These are phyloP conservation scores for Panzeria rudis DNA, from an alignment of 2,888 invertebrate species.

Conservation along the genomic window DNA sequence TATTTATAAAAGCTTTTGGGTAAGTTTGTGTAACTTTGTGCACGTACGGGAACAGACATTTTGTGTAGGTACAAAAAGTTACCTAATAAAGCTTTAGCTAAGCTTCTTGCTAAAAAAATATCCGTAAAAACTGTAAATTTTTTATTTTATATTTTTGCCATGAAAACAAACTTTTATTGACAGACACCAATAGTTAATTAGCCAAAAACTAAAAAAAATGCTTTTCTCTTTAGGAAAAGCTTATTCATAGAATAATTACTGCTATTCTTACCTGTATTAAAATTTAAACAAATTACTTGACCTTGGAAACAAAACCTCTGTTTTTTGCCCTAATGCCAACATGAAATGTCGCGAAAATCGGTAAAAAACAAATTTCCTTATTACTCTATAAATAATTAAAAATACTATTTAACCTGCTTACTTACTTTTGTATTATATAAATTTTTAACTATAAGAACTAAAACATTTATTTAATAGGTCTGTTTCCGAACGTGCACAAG, in stretches of 20 bases:
- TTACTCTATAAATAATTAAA: background rate
- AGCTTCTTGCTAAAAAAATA: no score
- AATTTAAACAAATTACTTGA: constrained; percentile 25
- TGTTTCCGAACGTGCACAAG: no score
- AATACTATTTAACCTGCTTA: background rate
- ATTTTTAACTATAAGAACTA: constrained; percentile 12
- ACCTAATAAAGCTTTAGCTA: no score
- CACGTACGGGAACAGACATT: no score
- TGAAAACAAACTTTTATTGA: no score
- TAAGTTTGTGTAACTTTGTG: no score
- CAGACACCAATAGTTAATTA: no score
- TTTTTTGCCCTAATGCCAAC: background rate
- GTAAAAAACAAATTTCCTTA: background rate
- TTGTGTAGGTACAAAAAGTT: no score
- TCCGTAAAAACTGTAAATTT: no score
- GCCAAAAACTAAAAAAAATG: no score
- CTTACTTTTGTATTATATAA: constrained; percentile 55
- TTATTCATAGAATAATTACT: background rate
- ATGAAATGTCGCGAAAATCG: background rate
- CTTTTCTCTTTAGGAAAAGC: background rate
- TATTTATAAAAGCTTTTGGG: no score
- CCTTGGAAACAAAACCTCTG: background rate
- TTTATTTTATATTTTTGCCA: no score
- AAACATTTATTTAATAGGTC: constrained; percentile 21
- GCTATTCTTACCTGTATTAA: background rate